Conservation (phyloP, 1,140 invertebrate species). For the Plectrocnemia conspersa region DNA sequence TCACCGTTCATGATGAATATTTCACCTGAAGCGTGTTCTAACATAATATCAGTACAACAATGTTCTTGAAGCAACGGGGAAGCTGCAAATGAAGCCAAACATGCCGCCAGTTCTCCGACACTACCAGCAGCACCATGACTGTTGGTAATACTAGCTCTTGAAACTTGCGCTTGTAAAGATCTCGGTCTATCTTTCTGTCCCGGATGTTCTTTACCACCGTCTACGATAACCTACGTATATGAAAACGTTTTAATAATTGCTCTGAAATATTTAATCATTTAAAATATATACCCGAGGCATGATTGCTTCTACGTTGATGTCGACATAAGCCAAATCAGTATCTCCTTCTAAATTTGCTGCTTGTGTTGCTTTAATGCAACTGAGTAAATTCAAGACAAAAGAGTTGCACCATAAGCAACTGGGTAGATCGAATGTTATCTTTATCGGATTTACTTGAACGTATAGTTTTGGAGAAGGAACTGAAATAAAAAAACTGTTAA, state of each 20-base stretch:
- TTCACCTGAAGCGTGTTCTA: slow-evolving; percentile 30
- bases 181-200: slow-evolving; percentile 77
- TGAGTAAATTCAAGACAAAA: slow-evolving; percentile 85
- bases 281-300: slow-evolving; percentile 70
- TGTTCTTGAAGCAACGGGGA: slow-evolving; percentile 20
- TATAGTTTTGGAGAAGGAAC: slow-evolving; percentile 91
- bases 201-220: slow-evolving; percentile 63
- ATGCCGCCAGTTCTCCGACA: slow-evolving; percentile 22
- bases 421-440: slow-evolving; percentile 76
- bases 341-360: slow-evolving; percentile 37
- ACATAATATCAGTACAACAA: slow-evolving; percentile 33
- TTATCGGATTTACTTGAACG: slow-evolving; percentile 82
- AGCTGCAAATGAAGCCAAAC: slow-evolving; percentile 22
- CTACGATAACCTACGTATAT: slow-evolving; percentile 68
- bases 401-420: slow-evolving; percentile 90
- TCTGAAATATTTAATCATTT: slow-evolving; percentile 25
- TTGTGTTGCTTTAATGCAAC: slow-evolving; percentile 46
- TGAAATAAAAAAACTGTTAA: slow-evolving; percentile 40
- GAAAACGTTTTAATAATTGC: background rate
- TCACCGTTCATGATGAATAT: no score
- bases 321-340: slow-evolving; percentile 66
- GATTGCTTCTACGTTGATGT: slow-evolving; percentile 84
- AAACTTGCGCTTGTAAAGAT: slow-evolving; percentile 76
- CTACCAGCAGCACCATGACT: slow-evolving; percentile 23
- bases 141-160: slow-evolving; percentile 75